Evolutionary conservation across 2,797 vertebrate species (phyloP), one percentile per base, ranked within the genome.

Genomic region (Neomorphus geoffroyi): DNA sequence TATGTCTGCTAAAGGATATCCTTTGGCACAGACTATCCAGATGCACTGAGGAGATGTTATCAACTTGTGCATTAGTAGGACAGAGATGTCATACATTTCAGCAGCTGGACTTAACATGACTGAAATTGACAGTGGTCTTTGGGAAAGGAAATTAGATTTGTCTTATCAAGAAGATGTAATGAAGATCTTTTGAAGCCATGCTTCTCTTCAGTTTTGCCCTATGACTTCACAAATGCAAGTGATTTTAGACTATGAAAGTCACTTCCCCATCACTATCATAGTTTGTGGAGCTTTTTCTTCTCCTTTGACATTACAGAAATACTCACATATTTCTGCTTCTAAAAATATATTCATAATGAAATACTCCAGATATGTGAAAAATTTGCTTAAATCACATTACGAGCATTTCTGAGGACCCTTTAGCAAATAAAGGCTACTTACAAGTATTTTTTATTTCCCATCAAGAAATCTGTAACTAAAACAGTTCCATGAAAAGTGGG

Each of bases 131-230:
- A 91, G 62, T 57, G 60, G 80, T 90, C 60, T 93, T 88, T 77
- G 75, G 70, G 50, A 81, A 91, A 94, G 94, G 92, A 96, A 96
- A 96, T 96, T 93, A 92, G 62, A 91, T 95, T 95, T 92, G 73
- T 79, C 56, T 88, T 94, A 92, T 92, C 93, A 84, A 81, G 48
- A 90, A 86, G 82, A 94, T 79, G 77, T 53, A 81, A 82, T 69
- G 50, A 93, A 92, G 82, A 86, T n/a, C 87, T 56, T 58, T 79
- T 64, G 72, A 90, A 91, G 81, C 21, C 19, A 56, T 21, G 5
- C 16, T 74, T 54, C 61, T 83, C 58, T 90, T 78, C 60, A 69
- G 54, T 72, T 91, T 70, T 81, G 28, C 58, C 60, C n/a, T 70
- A n/a, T 79, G 79, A 73, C 51, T 83, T 73, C 65, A 88, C 26